Evolutionary conservation across 1,140 invertebrate species (phyloP), one percentile per base, ranked within the genome.

Genomic region (Hesperophylax magnus): DNA sequence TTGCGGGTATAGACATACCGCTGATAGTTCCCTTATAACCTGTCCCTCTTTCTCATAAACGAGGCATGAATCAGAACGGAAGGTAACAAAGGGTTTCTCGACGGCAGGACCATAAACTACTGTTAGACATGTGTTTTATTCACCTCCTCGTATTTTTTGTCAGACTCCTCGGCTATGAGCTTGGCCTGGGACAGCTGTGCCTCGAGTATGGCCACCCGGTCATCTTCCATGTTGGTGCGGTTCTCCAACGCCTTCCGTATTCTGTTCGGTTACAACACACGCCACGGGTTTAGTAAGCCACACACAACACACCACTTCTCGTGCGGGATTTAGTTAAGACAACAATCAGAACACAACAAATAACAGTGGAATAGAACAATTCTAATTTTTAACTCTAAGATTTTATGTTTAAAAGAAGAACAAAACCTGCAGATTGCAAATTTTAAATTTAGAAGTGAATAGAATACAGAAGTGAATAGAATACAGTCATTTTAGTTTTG

Each of bases 91-190:
- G 11, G 39, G 8, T 11, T 11, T 47, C 39, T 47, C 39, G 14
- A 11, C 3, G 39, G 39, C 39, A 11, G 11, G 18, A 18, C 39
- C 11, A 47, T 47, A 39, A 17, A 71, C 56, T 22, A 31, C 31
- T 75, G 82, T 81, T 81, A 81, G 79, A 47, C 39, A 47, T 67
- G 63, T 31, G 69, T 67, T 20, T 20, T 80, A 56, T 74, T 84
- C 82, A 98, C 98, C 97, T 99, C 98, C 94, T 99, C 98, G 90
- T 99, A 99, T 97, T 99, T 99, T 92, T 98, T 98, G 92, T 99
- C 98, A 85, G 97, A 97, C 92, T 99, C 98, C 91, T 99, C 97
- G 84, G 98, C 98, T 90, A 98, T 98, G 89, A 97, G 94, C 92
- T 98, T 98, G 87, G 98, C 98, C 90, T 99, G 97, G 84, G 97